Conservation (phyloP, 2,888 invertebrate genomes). For the Agriotes lineatus region DNA sequence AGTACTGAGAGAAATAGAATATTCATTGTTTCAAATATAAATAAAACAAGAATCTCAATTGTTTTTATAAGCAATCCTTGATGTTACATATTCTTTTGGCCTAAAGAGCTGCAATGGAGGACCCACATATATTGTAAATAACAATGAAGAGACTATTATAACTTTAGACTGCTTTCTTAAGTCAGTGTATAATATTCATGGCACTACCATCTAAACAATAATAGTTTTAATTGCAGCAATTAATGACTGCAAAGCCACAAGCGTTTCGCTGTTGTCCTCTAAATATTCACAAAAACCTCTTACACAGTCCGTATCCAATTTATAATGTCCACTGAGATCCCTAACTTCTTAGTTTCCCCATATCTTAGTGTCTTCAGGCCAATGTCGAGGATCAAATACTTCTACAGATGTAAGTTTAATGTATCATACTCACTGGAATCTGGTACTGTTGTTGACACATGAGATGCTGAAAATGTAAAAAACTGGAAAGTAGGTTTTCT, state of each 20-base stretch:
- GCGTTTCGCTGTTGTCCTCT: slow-evolving; percentile 1
- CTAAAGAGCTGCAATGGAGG: background rate
- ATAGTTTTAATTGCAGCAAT: slow-evolving; percentile 11
- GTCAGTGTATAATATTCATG: slow-evolving; percentile 5
- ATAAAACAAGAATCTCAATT: too few relatives aligned
- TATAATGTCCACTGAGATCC: too few relatives aligned
- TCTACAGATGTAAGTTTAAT: slow-evolving; percentile 8
- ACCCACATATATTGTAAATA: background rate
- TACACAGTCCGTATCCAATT: too few relatives aligned
- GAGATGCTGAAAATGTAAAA: too few relatives aligned
- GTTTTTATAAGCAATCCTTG: too few relatives aligned
- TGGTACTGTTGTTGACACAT: slow-evolving; percentile 8
- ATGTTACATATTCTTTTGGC: background rate
- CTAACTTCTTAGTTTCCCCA: background rate
- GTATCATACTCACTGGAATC: background rate
- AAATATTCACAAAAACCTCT: too few relatives aligned
- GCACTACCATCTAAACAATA: slow-evolving; percentile 3
- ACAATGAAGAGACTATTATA: background rate
- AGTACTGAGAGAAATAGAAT: too few relatives aligned
- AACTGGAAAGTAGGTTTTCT: too few relatives aligned
- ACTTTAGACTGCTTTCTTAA: background rate
- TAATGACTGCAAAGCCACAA: background rate
- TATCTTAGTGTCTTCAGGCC: background rate
- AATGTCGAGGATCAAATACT: background rate
- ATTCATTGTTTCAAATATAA: too few relatives aligned